These are phyloP conservation scores for Syngnathus floridae DNA, from an alignment of 2,113 vertebrate species.

Conservation along the genomic window DNA sequence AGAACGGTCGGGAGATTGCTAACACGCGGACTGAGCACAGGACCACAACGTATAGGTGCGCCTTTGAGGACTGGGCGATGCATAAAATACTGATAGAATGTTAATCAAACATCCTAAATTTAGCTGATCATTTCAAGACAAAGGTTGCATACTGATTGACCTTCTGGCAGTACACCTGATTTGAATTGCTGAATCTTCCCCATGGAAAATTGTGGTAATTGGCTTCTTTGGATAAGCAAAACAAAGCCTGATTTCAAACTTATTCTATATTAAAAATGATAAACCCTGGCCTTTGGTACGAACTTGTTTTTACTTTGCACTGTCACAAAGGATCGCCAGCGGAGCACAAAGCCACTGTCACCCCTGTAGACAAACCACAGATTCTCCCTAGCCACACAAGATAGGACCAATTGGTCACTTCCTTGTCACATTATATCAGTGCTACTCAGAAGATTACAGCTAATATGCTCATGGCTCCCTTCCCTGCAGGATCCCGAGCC, in stretches of 20 bases:
- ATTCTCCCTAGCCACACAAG: conserved; percentile 48
- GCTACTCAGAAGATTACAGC: conserved; percentile 45
- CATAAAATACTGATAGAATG: not conserved
- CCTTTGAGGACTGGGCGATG: not conserved
- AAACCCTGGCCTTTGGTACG: conserved; percentile 14
- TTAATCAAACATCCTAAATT: not conserved
- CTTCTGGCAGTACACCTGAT: not conserved
- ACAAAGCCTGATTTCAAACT: not conserved
- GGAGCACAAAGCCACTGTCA: conserved; percentile 39
- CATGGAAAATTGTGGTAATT: conserved; percentile 1
- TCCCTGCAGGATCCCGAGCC: conserved; percentile 37
- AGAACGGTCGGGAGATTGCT: conserved; percentile 82
- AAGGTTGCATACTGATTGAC: conserved; percentile 4
- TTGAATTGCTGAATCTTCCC: conserved; percentile 1
- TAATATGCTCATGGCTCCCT: conserved; percentile 51
- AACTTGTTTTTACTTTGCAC: conserved; percentile 30
- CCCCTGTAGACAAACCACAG: conserved; percentile 48
- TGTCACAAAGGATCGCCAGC: conserved; percentile 39
- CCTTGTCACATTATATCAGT: conserved; percentile 65
- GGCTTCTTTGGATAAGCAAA: not conserved
- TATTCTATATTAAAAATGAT: conserved; percentile 11
- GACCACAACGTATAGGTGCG: conserved; percentile 79
- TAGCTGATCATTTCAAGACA: conserved; percentile 3
- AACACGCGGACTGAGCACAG: conserved; percentile 72
- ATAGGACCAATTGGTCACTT: conserved; percentile 62